phyloP scores from a whole-genome alignment of 2,797 vertebrate genomes.

The Sparus aurata region DNA sequence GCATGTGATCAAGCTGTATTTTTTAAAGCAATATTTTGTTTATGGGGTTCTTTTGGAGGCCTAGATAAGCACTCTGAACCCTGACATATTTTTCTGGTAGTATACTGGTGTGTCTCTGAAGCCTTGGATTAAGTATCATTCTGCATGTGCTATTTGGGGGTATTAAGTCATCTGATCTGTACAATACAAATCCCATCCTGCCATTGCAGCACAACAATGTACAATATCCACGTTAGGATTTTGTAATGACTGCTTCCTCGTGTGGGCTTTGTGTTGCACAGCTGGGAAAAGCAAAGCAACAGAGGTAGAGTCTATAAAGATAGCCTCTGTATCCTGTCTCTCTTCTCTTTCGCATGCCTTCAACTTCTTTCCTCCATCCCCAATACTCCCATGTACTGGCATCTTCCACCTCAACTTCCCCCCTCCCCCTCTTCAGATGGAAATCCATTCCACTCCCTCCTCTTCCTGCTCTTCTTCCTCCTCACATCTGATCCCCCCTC shows the following conservation, averaged over 20 bases:
- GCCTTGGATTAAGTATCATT: constrained; percentile 19
- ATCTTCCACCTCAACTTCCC: constrained; percentile 46
- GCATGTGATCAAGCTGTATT: constrained; percentile 40
- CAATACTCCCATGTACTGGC: constrained; percentile 58
- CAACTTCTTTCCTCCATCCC: constrained; percentile 66
- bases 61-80: constrained; percentile 20
- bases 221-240: constrained; percentile 34
- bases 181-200: constrained; percentile 58
- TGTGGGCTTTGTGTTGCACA: constrained; percentile 66
- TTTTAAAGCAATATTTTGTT: background rate
- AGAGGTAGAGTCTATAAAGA: constrained; percentile 74
- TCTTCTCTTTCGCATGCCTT: constrained; percentile 78
- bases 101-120: constrained; percentile 10
- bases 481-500: constrained; percentile 71
- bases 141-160: constrained; percentile 58
- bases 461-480: constrained; percentile 80
- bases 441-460: constrained; percentile 78
- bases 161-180: constrained; percentile 44
- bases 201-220: constrained; percentile 48
- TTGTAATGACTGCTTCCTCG: constrained; percentile 47
- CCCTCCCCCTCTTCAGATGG: constrained; percentile 68
- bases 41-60: background rate
- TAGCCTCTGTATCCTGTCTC: constrained; percentile 82
- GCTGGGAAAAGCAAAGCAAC: constrained; percentile 45
- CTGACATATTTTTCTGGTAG: background rate